Base-by-base conservation (phyloP, 2,888 invertebrate genomes). In the Liposcelis brunnea region DNA sequence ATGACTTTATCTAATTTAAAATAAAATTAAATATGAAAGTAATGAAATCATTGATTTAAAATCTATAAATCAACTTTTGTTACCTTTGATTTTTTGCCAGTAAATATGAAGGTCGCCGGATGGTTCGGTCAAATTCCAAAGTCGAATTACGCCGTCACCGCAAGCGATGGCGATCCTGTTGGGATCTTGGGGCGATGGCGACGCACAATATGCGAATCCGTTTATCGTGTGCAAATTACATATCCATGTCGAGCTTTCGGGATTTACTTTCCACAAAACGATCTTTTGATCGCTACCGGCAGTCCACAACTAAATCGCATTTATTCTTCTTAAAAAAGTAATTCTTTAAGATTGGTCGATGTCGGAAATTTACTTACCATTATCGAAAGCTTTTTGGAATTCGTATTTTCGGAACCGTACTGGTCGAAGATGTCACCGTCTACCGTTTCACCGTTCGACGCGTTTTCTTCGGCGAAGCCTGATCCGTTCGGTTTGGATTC, bases 161-260 rank as follows among this genome's bases (percentile, higher is more conserved):
- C 7, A 3, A n/a, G 19, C 40, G 16, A 40, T 12, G 6, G 40
- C 40, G 19, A 40, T 40, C 10, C 12, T 14, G 21, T 40, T 40
- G 15, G 40, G 19, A 18, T 40, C 40, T 7, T 40, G 40, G 40
- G 40, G 40, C 4, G 40, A 40, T n/a, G n/a, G 4, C 11, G 40
- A 4, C 4, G 19, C 40, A 7, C 15, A 18, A 18, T 19, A 19
- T 18, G n/a, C 18, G 7, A 16, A 16, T 40, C 40, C 40, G 19
- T 18, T 15, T 10, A 35, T 6, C 35, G 16, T 35, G 15, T 16
- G 4, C 5, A 35, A 15, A 16, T 10, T 16, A 35, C 15, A 7
- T 4, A 26, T 26, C 26, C 4, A 26, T 35, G 5, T 7, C 5
- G 5, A 15, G 4, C 10, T 5, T 5, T 18, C 40, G 21, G 7